These are phyloP conservation scores for Apaloderma vittatum DNA, from an alignment of 2,113 vertebrate species.

Conservation along the genomic window DNA sequence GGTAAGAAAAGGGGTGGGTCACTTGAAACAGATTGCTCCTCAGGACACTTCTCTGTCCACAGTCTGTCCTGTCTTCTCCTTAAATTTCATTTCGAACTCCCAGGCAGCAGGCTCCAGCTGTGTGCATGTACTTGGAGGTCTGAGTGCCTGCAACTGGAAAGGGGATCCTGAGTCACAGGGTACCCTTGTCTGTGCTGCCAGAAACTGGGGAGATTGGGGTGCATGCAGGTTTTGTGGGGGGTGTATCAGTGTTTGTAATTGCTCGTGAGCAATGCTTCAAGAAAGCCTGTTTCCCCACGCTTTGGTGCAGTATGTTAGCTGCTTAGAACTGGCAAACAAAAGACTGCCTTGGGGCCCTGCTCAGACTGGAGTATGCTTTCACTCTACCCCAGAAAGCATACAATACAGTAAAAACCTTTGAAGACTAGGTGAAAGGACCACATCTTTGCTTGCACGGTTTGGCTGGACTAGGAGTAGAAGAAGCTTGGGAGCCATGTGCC, in stretches of 20 bases:
- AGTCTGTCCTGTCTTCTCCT: neutral
- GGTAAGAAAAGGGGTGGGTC: neutral
- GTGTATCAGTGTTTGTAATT: too few species aligned
- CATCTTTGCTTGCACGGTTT: too few species aligned
- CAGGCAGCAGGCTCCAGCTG: neutral
- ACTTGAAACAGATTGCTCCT: neutral
- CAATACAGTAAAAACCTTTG: too few species aligned
- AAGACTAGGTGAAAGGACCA: too few species aligned
- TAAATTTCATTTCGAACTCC: neutral
- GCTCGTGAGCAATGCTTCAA: neutral
- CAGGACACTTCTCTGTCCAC: neutral
- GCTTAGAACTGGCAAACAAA: too few species aligned
- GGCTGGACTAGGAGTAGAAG: neutral
- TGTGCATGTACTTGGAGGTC: neutral
- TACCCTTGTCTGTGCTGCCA: neutral
- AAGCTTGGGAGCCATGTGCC: neutral
- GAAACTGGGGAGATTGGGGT: neutral
- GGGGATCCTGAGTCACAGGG: accelerated
- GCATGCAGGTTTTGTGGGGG: neutral
- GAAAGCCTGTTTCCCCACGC: too few species aligned
- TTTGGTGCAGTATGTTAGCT: too few species aligned
- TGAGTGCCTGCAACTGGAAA: neutral
- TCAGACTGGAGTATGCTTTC: too few species aligned
- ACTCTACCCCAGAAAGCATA: too few species aligned
- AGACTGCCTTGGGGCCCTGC: too few species aligned